phyloP scores from a whole-genome alignment of 2,888 invertebrate species.

The Octonoba sinensis region DNA sequence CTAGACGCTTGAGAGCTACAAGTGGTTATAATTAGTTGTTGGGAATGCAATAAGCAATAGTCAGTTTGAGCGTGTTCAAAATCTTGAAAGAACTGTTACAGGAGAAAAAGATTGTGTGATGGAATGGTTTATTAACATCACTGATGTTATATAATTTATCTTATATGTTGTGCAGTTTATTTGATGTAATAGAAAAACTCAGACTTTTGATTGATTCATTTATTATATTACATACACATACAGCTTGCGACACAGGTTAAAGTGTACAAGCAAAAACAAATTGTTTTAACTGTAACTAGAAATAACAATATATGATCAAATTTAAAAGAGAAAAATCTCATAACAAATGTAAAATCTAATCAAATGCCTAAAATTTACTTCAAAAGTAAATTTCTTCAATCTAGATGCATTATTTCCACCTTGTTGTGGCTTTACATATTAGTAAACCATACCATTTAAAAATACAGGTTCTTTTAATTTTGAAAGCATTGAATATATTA shows the following conservation, averaged over 20 bases:
- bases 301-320: conserved; percentile 46
- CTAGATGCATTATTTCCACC: conserved; percentile 31
- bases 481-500: conserved; percentile 3
- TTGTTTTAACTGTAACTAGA: conserved; percentile 44
- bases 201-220: conserved; percentile 54
- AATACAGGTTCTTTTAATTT: conserved; percentile 6
- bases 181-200: conserved; percentile 11
- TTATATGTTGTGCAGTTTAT: too few species aligned
- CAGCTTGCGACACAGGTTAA: conserved; percentile 55
- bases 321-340: conserved; percentile 30
- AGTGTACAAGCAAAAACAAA: conserved; percentile 56
- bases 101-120: too few species aligned
- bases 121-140: too few species aligned
- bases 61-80: too few species aligned
- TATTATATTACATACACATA: conserved; percentile 60
- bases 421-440: conserved; percentile 8
- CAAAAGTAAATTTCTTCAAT: conserved; percentile 14
- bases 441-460: not conserved
- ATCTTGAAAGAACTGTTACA: too few species aligned
- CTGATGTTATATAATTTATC: too few species aligned
- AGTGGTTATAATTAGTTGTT: too few species aligned
- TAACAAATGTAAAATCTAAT: conserved; percentile 53
- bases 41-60: too few species aligned
- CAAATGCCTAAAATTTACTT: conserved; percentile 31
- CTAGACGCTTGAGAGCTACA: too few species aligned